A percentile compares a stretch with the other conserved stretches of the same genome.
Conservation (phyloP, 2,797 vertebrate species). For the Gorsachius magnificus region DNA sequence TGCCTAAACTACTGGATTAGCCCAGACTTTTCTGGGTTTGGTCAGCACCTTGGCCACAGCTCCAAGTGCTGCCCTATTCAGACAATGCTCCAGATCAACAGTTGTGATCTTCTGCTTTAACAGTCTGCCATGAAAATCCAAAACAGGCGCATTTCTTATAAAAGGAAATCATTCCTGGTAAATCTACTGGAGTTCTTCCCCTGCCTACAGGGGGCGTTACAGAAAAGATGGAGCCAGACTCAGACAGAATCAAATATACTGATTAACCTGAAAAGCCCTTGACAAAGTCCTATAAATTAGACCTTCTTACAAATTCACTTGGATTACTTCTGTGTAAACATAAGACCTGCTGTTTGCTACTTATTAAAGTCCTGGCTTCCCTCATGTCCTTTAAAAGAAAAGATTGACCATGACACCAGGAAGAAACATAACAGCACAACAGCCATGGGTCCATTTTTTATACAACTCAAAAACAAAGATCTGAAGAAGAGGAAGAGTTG, state of each 20-base stretch:
- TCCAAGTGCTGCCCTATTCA: not conserved
- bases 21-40: not conserved
- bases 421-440: not conserved
- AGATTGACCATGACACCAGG: not conserved
- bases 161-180: not conserved
- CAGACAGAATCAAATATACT: not conserved
- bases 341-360: not conserved
- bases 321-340: not conserved
- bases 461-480: not conserved
- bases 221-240: not conserved
- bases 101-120: not conserved
- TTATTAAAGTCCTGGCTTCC: not conserved
- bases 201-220: not conserved
- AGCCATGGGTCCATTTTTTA: not conserved
- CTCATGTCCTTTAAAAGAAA: not conserved
- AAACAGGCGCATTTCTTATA: accelerated
- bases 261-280: not conserved
- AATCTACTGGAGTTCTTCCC: not conserved
- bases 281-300: not conserved
- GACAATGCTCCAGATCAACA: not conserved
- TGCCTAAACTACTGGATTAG: not conserved
- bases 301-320: not conserved
- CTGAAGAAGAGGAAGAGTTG: not conserved
- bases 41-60: not conserved
- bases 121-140: not conserved